Conservation (phyloP, 2,888 invertebrate genomes). For the Drosophila nigricruria region DNA sequence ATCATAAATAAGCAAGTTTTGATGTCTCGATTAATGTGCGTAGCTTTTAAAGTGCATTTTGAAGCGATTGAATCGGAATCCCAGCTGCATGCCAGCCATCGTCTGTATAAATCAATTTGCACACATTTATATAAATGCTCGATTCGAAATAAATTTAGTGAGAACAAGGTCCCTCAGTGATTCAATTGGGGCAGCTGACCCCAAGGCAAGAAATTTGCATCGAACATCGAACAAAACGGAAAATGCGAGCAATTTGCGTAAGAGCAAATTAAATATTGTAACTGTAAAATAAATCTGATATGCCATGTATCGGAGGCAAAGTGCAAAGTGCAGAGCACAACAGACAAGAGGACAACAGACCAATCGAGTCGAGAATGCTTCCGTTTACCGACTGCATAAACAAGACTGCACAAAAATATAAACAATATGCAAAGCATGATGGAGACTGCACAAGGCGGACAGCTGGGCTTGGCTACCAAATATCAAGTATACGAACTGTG, state of each 20-base stretch:
- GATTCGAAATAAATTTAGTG: constrained; percentile 46
- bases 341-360: constrained; percentile 27
- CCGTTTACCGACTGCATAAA: constrained; percentile 51
- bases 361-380: constrained; percentile 48
- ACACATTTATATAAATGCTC: constrained; percentile 38
- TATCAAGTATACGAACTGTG: constrained; percentile 65
- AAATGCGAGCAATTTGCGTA: constrained; percentile 72
- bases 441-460: constrained; percentile 38
- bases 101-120: constrained; percentile 43
- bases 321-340: constrained; percentile 62
- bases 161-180: constrained; percentile 43
- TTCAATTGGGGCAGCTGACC: constrained; percentile 29
- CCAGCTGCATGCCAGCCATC: constrained; percentile 30
- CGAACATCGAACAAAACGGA: constrained; percentile 52
- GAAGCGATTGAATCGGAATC: constrained; percentile 8
- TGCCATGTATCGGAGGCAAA: constrained; percentile 55
- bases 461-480: constrained; percentile 29
- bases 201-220: constrained; percentile 51
- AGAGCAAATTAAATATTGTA: constrained; percentile 79
- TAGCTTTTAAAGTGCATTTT: background rate
- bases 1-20: constrained; percentile 47
- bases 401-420: constrained; percentile 65
- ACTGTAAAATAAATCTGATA: constrained; percentile 75
- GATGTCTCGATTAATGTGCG: constrained; percentile 11
- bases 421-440: constrained; percentile 74